Base-by-base conservation (phyloP, 1,140 invertebrate genomes). In the Drosophila biarmipes region DNA sequence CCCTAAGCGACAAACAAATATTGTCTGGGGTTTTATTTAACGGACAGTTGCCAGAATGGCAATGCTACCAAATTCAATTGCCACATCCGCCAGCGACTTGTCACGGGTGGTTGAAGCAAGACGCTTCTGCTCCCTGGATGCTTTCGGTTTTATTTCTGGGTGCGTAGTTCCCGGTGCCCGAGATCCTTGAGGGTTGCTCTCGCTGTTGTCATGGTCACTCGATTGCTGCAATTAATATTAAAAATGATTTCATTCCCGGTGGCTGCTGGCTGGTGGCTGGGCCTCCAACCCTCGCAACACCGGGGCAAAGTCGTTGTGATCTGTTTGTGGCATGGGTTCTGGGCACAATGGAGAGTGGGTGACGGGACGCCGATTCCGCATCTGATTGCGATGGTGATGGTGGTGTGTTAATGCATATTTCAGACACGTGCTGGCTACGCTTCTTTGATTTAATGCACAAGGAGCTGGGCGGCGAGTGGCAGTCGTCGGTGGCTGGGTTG, bases 171-270 rank as follows among this genome's bases (percentile, higher is more conserved):
- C 52, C 42, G 31, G 14, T 24, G 17, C 31, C n/a, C 35, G 58
- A 27, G n/a, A 54, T 78, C 55, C 68, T 76, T 76, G 59, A 76
- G 82, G 79, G 84, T 80, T 89, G 82, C 59, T 67, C 29, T 14
- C n/a, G 29, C 54, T 15, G 17, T 55, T 86, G 81, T 59, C 74
- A 71, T 87, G 82, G 84, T 80, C 84, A 87, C 72, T 87, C 82
- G 78, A 86, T 86, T 87, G 71, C 82, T 79, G 84, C 82, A 89
- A 87, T 87, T 87, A 89, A 89, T 89, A 89, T 79, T 87, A 84
- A 89, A 87, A 89, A 84, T 89, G 49, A 80, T 84, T 80, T 79
- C 71, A 73, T 80, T 84, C 72, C 55, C 46, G 57, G 61, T 34
- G 53, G 40, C 24, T 24, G 57, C 57, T 34, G 53, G 40, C 24